Evolutionary conservation across 2,888 invertebrate genomes (phyloP).

Genomic region (Cheilosia scutellata): DNA sequence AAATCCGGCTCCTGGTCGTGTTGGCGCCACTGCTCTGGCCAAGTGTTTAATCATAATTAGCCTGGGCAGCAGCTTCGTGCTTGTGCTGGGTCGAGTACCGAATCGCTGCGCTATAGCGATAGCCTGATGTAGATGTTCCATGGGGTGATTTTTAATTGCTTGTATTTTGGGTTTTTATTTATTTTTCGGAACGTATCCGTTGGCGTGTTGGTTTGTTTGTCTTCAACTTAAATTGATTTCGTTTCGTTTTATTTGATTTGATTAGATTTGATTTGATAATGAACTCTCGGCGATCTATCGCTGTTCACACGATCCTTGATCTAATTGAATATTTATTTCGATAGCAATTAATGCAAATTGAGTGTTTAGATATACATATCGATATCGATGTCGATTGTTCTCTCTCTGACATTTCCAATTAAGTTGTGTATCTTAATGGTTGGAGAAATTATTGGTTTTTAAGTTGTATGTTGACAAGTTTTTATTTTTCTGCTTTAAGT

Average conservation of each 20-base stretch:
- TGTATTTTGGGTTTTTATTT: slow-evolving; percentile 20
- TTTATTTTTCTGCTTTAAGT: slow-evolving; percentile 9
- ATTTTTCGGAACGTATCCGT: slow-evolving; percentile 17
- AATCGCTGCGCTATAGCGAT: too few relatives aligned
- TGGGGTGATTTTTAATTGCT: slow-evolving; percentile 28
- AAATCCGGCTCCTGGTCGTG: slow-evolving; percentile 45
- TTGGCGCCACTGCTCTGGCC: slow-evolving; percentile 55
- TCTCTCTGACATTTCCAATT: slow-evolving; percentile 71
- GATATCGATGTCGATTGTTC: slow-evolving; percentile 41
- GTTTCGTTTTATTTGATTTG: slow-evolving; percentile 10
- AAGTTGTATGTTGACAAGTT: slow-evolving; percentile 47
- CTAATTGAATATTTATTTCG: slow-evolving; percentile 66
- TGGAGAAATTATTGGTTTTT: slow-evolving; percentile 41
- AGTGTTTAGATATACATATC: slow-evolving; percentile 38
- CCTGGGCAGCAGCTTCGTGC: slow-evolving; percentile 13
- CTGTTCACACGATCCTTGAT: slow-evolving; percentile 60
- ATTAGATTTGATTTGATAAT: slow-evolving; percentile 51
- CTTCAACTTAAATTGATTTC: slow-evolving; percentile 5
- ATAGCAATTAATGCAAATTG: slow-evolving; percentile 64
- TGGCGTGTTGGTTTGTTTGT: slow-evolving; percentile 19
- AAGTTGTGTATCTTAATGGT: slow-evolving; percentile 47
- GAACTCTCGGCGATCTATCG: slow-evolving; percentile 20
- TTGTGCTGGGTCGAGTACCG: background rate
- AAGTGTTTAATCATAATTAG: slow-evolving; percentile 60
- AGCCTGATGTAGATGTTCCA: background rate